phyloP scores from a whole-genome alignment of 2,113 vertebrate genomes.

The Hippopotamus amphibius region DNA sequence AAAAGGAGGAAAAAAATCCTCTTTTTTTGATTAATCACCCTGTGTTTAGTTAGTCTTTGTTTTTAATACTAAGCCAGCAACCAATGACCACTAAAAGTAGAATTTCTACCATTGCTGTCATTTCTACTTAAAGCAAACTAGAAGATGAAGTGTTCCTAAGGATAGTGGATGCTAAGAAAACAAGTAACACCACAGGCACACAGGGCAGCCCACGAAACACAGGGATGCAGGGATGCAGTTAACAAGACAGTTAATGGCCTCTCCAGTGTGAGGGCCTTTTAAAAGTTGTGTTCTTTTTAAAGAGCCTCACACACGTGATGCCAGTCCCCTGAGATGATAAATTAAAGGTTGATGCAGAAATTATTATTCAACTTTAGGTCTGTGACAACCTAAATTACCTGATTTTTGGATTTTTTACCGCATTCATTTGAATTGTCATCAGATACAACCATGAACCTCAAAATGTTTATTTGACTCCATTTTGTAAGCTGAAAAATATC shows the following conservation, averaged over 20 bases:
- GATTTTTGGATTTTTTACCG: background rate
- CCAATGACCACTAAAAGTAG: background rate
- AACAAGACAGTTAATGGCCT: background rate
- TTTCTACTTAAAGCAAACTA: conserved; percentile 33
- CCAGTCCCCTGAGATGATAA: background rate
- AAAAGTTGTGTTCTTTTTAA: background rate
- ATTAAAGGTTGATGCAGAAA: background rate
- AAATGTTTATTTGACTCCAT: background rate
- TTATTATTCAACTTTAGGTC: background rate
- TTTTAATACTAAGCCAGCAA: background rate
- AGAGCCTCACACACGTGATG: background rate
- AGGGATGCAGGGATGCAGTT: fast-evolving
- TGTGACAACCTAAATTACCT: background rate
- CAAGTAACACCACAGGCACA: too few relatives aligned
- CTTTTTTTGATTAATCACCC: background rate
- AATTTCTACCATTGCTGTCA: background rate
- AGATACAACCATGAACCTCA: background rate
- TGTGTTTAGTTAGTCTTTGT: background rate
- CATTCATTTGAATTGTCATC: conserved; percentile 22
- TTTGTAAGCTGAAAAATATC: conserved; percentile 26
- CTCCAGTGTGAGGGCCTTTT: background rate
- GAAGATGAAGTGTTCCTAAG: background rate
- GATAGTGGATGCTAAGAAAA: background rate
- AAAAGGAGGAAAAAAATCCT: background rate
- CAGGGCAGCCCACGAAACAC: background rate